phyloP scores from a whole-genome alignment of 2,888 invertebrate genomes.

The Mythimna pallens region DNA sequence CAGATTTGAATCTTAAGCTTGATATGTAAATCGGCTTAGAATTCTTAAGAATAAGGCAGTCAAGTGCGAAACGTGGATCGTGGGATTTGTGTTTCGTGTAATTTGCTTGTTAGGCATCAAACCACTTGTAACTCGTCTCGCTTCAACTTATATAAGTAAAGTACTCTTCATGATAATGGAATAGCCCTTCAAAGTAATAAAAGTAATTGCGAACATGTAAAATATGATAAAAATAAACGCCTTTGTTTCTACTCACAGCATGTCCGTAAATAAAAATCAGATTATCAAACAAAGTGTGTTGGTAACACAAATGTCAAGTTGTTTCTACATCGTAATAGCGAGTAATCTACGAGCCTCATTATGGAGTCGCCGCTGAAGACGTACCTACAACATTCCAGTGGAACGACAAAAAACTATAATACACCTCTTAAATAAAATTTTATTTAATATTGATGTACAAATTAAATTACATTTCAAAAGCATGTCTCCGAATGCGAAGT shows the following conservation, averaged over 20 bases:
- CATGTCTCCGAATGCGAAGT: constrained; percentile 46
- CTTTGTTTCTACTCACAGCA: constrained; percentile 14
- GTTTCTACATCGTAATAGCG: constrained; percentile 45
- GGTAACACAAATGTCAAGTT: constrained; percentile 45
- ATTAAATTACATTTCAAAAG: constrained; percentile 34
- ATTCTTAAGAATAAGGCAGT: constrained; percentile 72
- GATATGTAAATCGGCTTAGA: constrained; percentile 77
- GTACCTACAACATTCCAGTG: constrained; percentile 42
- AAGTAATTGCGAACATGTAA: neutral
- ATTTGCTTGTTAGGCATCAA: constrained; percentile 47
- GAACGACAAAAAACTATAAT: constrained; percentile 41
- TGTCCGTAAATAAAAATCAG: constrained; percentile 24
- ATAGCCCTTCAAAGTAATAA: constrained; percentile 10
- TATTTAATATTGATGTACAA: constrained; percentile 29
- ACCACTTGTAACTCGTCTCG: constrained; percentile 1
- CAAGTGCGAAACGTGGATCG: constrained; percentile 68
- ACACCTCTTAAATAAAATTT: constrained; percentile 24
- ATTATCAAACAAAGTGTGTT: constrained; percentile 33
- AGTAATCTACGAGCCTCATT: constrained; percentile 51
- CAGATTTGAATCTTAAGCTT: constrained; percentile 79
- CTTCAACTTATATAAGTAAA: constrained; percentile 3
- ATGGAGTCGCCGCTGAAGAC: constrained; percentile 35
- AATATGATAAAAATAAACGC: constrained; percentile 10
- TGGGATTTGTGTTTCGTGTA: constrained; percentile 60
- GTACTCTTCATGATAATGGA: neutral